Conservation (phyloP, 2,113 vertebrate species). For the Varanus salvator region DNA sequence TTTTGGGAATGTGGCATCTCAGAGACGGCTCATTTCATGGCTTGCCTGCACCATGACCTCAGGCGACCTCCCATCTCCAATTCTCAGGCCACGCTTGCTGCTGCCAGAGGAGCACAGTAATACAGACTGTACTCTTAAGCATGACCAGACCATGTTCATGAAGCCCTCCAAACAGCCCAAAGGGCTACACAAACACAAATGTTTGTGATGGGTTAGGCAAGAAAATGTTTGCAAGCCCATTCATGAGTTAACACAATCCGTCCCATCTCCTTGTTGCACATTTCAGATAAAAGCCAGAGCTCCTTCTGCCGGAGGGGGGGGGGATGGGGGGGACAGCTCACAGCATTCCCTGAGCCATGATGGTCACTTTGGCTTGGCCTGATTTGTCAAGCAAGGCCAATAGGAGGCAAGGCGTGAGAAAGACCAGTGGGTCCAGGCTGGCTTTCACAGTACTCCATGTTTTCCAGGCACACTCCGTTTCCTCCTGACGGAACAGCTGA, state of each 20-base stretch:
- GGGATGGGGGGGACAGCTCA: constrained; percentile 32
- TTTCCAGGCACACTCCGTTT: too few species aligned
- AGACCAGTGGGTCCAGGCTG: not conserved
- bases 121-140: not conserved
- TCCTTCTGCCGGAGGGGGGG: not conserved
- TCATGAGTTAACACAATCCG: constrained; percentile 40
- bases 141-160: not conserved
- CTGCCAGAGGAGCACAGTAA: not conserved
- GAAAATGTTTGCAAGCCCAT: not conserved
- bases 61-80: not conserved
- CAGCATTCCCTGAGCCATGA: constrained; percentile 47
- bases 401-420: not conserved
- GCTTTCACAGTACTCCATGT: not conserved
- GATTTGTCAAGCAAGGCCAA: not conserved
- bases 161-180: not conserved
- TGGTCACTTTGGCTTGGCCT: constrained; percentile 28
- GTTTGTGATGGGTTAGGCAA: not conserved
- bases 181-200: not conserved
- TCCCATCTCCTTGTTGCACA: constrained; percentile 40
- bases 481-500: too few species aligned
- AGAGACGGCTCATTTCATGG: accelerated
- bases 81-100: not conserved
- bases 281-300: constrained; percentile 43
- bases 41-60: not conserved
- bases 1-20: not conserved